Base-by-base conservation (phyloP, 2,888 invertebrate genomes). In the Scaptomyza cyrtandrae region DNA sequence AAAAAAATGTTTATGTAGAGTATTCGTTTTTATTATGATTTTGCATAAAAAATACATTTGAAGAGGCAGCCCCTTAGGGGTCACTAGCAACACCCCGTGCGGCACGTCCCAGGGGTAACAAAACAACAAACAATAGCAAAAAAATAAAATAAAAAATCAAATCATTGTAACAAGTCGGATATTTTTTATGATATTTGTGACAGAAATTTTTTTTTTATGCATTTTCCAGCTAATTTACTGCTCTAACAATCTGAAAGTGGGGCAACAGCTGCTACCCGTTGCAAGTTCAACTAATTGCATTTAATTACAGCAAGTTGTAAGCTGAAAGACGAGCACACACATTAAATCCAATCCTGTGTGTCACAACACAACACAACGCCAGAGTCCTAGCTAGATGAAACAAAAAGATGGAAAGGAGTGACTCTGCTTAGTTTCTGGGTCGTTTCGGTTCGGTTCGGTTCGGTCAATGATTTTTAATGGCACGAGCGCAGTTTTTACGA, bases 241-340 rank as follows among this genome's bases (percentile, higher is more conserved):
- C 57, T 37, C 62, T 57, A 56, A 55, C 37, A 27, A 14, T 50
- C 5, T 27, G 6, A 13, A 14, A 16, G 16, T 37, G 39, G 10
- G 27, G 62, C 48, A 73, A 68, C 53, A 59, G 62, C 57, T 45
- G 44, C 57, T 57, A 43, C 48, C 48, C 37, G 68, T 27, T 68
- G 58, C 57, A 64, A 77, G 68, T 70, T 70, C 65, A 69, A 73
- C 82, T 83, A 83, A 83, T 83, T 83, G 88, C 88, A 74, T 83
- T 83, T 83, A 83, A 83, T 83, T 83, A 87, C 76, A 65, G 57
- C 86, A 80, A 83, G 82, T 85, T 85, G 80, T 78, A 73, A 78
- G 70, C 64, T 49, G 6, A 46, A 65, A 80, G 60, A 70, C 37
- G 31, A 63, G 64, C 35, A 46, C 65, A 65, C 35, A 46, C 65